Evolutionary conservation across 2,888 invertebrate species (phyloP).

Genomic region (Aleiodes leptofemur): DNA sequence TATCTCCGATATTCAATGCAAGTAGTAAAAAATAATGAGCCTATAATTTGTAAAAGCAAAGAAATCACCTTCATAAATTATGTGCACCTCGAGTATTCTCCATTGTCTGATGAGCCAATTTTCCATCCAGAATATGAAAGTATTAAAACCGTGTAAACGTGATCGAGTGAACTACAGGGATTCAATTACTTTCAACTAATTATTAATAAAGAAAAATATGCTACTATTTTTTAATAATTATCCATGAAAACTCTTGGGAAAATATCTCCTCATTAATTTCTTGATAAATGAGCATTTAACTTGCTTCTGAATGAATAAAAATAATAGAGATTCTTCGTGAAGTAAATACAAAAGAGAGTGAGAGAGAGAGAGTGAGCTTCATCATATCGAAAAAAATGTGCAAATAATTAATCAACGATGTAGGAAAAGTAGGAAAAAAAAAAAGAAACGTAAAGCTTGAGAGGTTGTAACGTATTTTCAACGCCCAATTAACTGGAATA

Average conservation of each 20-base stretch:
- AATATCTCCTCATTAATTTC: no score
- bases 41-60: neutral
- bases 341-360: no score
- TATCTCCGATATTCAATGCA: neutral
- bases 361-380: no score
- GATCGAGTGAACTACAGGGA: no score
- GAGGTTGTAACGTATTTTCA: constrained; percentile 15
- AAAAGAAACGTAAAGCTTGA: constrained; percentile 9
- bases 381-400: neutral
- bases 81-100: neutral
- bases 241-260: no score
- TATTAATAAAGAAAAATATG: no score
- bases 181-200: no score
- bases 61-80: neutral
- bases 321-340: no score
- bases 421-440: no score
- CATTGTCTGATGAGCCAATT: neutral
- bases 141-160: neutral
- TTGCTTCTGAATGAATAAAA: no score
- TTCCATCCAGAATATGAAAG: neutral
- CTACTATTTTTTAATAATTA: neutral
- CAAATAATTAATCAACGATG: neutral
- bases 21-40: neutral
- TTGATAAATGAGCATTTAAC: no score
- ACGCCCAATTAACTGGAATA: constrained; percentile 27